A percentile compares a stretch with the other conserved stretches of the same genome.
Evolutionary conservation across 2,113 vertebrate species (phyloP).

Genomic region (Dipodomys ordii): DNA sequence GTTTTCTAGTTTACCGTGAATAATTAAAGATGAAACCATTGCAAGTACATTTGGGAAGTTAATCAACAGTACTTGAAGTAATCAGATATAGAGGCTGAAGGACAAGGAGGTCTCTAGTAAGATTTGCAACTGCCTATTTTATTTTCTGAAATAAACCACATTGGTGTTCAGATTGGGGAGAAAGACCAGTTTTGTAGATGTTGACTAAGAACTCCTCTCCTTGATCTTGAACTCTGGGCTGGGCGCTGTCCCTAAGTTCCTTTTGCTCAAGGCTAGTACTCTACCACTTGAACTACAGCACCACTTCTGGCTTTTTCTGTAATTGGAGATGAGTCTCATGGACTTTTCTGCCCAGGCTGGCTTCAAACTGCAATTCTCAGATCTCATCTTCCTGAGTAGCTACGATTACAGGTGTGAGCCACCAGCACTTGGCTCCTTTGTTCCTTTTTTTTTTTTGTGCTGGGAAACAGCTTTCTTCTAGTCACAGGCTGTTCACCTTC

Average conservation of each 20-base stretch:
- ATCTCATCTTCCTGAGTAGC: no score
- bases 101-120: background rate
- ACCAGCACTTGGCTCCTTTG: no score
- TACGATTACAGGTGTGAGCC: no score
- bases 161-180: slow-evolving; percentile 3
- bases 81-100: slow-evolving; percentile 15
- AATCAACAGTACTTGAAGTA: background rate
- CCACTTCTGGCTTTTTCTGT: no score
- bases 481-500: background rate
- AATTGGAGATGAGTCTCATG: no score
- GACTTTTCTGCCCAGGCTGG: no score
- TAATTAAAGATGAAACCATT: background rate
- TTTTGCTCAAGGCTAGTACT: no score
- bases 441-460: background rate
- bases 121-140: slow-evolving; percentile 10
- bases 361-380: no score
- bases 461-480: background rate
- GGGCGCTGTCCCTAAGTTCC: no score
- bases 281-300: no score
- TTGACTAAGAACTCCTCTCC: background rate
- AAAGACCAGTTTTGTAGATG: background rate
- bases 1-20: background rate
- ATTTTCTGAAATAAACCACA: slow-evolving; percentile 11
- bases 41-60: background rate
- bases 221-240: no score